Conservation (phyloP, 2,888 invertebrate species). For the Chouioia cunea region DNA sequence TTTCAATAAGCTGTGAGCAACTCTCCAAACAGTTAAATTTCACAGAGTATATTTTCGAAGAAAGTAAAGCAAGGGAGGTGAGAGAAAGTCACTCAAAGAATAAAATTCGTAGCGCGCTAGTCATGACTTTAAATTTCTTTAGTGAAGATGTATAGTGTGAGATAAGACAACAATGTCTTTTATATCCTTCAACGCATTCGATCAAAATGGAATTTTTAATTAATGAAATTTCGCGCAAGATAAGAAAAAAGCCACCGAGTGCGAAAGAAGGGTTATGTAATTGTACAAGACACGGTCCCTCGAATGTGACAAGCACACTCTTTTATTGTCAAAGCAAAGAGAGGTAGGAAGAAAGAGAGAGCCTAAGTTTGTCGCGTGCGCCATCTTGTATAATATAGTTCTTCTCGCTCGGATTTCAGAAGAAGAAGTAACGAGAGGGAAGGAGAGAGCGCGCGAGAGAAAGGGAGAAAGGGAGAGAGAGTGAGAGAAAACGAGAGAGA, state of each 20-base stretch:
- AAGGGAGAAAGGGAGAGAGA: conserved; percentile 7
- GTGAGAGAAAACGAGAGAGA: conserved; percentile 11
- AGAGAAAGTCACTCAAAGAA: conserved; percentile 9
- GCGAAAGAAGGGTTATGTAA: no score
- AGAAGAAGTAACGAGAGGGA: no score
- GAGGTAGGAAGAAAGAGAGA: no score
- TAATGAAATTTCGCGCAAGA: not conserved
- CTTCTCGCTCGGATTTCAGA: not conserved
- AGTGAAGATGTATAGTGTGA: conserved; percentile 63
- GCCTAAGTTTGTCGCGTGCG: no score
- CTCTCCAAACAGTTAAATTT: no score
- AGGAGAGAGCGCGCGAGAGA: not conserved
- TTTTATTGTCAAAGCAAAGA: not conserved
- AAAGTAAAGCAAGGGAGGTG: conserved; percentile 1
- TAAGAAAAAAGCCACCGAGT: not conserved
- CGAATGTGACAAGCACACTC: no score
- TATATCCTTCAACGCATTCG: conserved; percentile 42
- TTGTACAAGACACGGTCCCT: no score
- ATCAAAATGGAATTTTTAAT: conserved; percentile 1
- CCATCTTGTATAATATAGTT: not conserved
- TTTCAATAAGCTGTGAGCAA: no score
- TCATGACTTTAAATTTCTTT: conserved; percentile 68
- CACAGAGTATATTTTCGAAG: no score
- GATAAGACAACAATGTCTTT: conserved; percentile 15
- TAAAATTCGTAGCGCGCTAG: conserved; percentile 46